A percentile compares a stretch with the other conserved stretches of the same genome.
Conservation (phyloP, 2,113 vertebrate species). For the Xyrauchen texanus region DNA sequence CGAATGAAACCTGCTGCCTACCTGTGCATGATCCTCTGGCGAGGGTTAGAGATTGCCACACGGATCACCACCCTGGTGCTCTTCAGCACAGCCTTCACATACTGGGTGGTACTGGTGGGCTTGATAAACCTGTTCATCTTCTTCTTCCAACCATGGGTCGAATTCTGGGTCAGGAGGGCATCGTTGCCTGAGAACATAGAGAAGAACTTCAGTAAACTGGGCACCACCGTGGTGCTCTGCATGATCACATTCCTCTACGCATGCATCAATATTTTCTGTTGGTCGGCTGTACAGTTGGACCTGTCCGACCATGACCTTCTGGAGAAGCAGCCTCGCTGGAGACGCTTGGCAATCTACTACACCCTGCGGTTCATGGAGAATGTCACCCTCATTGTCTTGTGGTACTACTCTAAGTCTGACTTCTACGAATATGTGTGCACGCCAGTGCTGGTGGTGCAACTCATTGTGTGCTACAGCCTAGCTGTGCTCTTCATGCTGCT, state of each 20-base stretch:
- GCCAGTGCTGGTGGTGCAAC: slow-evolving; percentile 84
- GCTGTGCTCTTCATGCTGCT: slow-evolving; percentile 92
- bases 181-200: slow-evolving; percentile 84
- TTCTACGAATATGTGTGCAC: slow-evolving; percentile 89
- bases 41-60: slow-evolving; percentile 89
- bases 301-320: slow-evolving; percentile 87
- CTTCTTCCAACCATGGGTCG: slow-evolving; percentile 90
- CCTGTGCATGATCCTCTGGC: slow-evolving; percentile 89
- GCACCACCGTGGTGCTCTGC: slow-evolving; percentile 84
- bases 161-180: slow-evolving; percentile 85
- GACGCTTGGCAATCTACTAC: slow-evolving; percentile 82
- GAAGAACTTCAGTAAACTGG: slow-evolving; percentile 89
- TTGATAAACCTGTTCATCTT: slow-evolving; percentile 85
- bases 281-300: slow-evolving; percentile 93
- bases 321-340: slow-evolving; percentile 88
- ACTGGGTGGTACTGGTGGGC: slow-evolving; percentile 84
- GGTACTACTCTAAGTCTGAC: slow-evolving; percentile 88
- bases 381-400: slow-evolving; percentile 79
- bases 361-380: slow-evolving; percentile 83
- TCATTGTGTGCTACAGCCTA: slow-evolving; percentile 86
- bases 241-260: slow-evolving; percentile 90
- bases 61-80: slow-evolving; percentile 87
- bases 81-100: slow-evolving; percentile 87
- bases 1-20: slow-evolving; percentile 79
- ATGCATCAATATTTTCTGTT: slow-evolving; percentile 96